Evolutionary conservation across 2,113 vertebrate genomes (phyloP).

Genomic region (Parotia lawesii): DNA sequence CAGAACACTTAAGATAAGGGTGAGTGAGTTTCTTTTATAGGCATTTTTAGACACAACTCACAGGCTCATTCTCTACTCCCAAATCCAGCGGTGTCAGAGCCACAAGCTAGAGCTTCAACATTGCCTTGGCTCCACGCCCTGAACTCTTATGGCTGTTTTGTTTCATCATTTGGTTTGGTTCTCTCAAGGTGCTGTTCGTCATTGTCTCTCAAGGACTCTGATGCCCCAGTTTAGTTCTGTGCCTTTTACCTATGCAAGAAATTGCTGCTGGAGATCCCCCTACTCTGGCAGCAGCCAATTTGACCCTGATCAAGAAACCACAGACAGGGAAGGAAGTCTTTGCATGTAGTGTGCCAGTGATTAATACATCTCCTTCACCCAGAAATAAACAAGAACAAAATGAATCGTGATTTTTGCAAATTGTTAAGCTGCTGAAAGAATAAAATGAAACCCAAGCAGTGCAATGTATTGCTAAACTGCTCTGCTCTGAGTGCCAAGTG

Average conservation of each 20-base stretch:
- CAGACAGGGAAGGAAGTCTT: not conserved
- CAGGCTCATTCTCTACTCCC: not conserved
- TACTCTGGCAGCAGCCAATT: not conserved
- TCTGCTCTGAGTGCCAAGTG: not conserved
- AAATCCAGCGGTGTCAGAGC: not conserved
- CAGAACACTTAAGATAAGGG: not conserved
- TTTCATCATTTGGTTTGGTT: not conserved
- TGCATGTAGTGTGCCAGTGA: not conserved
- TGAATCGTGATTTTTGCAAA: not conserved
- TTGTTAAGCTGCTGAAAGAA: not conserved
- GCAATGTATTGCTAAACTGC: not conserved
- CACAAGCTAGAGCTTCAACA: not conserved
- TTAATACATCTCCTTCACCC: not conserved
- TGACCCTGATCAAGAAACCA: not conserved
- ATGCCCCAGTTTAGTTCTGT: not conserved
- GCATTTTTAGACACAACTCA: not conserved
- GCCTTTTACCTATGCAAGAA: not conserved
- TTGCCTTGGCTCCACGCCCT: not conserved
- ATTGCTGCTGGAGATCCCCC: not conserved
- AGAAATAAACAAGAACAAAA: conserved; percentile 17
- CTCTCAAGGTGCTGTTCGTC: not conserved
- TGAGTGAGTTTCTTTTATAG: not conserved
- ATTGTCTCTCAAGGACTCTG: not conserved
- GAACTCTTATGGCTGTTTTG: not conserved
- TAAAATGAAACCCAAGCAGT: not conserved